Base-by-base conservation (phyloP, 2,888 invertebrate genomes). In the Erannis defoliaria region DNA sequence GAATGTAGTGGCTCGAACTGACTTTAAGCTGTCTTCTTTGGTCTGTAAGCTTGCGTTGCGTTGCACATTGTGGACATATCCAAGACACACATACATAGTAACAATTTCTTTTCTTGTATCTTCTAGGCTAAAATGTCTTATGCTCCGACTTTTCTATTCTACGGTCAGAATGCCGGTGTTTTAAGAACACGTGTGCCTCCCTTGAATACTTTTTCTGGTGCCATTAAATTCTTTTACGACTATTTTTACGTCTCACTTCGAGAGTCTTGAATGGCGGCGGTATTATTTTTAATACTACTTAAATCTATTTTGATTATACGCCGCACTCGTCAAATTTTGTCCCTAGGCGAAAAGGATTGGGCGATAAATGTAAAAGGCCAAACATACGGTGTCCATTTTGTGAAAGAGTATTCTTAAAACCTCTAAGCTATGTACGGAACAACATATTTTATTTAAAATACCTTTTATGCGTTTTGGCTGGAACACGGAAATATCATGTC, bases 281-380 rank as follows among this genome's bases (percentile, higher is more conserved):
- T 54, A 54, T 53, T 48, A 58, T 58, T 53, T 60, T 60, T 58
- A 48, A 54, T 46, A 42, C 43, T 57, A 35, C 57, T 57, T 57
- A 57, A 57, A 57, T 57, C 57, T 57, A 50, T 57, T 57, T 57
- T 57, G 50, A 57, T 57, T 57, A 12, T 48, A 42, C 19, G 16
- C 56, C 42, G 31, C 50, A 42, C 40, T 21, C 38, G 38, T 48
- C 38, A 31, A 46, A 9, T 29, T 42, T 21, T 21, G n/a, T 19
- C 21, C 2, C 21, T 23, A 12, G 10, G 10, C 18, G 18, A 19
- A 38, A 19, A 37, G 8, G 6, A 0, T 14, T 9, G 16, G 9
- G 14, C 0, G n/a, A n/a, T 12, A n/a, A 2, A 33, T 33, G n/a
- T n/a, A 33, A 12, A 0, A 10, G 9, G 9, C 9, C 9, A 10